Base-by-base conservation (phyloP, 2,888 invertebrate genomes). In the Lathronympha strigana region DNA sequence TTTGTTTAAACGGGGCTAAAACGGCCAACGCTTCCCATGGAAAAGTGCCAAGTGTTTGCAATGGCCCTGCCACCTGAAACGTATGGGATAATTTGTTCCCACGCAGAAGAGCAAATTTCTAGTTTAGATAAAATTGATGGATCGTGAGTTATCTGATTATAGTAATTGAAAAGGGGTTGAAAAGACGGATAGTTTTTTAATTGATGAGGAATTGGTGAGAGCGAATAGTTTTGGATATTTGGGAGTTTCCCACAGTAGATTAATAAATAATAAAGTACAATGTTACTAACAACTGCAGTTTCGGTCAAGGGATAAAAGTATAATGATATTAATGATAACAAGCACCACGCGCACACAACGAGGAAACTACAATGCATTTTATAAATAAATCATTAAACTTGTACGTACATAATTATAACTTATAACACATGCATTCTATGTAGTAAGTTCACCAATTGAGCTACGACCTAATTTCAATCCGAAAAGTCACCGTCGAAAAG, bases 21-120 rank as follows among this genome's bases (percentile, higher is more conserved):
- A 70, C 66, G 69, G 68, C 55, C 66, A 67, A 61, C 68, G 72
- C 73, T 86, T 88, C 87, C 86, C 87, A 86, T 84, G 81, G 85
- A 86, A 86, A 79, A 72, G 66, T 69, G 74, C 75, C 87, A 82
- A 87, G 82, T 87, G 87, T 82, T 80, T 67, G 71, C 72, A 69
- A 72, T 74, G 49, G 36, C 13, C n/a, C 76, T 75, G 73, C 66
- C 63, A 70, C 54, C 61, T 67, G 58, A 61, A 49, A 40, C 23
- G 45, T 40, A 53, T 51, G 63, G 36, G 45, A 60, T 64, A 25
- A 54, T 60, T 51, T 50, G 76, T 85, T 87, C 87, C 84, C 87
- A 87, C 84, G 80, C 71, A 71, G 69, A 68, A 71, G 71, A 66
- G 71, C 70, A 63, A 74, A 51, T 36, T 64, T 47, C 64, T 64